These are phyloP conservation scores for Denticeps clupeoides DNA, from an alignment of 2,797 vertebrate species.

Conservation along the genomic window DNA sequence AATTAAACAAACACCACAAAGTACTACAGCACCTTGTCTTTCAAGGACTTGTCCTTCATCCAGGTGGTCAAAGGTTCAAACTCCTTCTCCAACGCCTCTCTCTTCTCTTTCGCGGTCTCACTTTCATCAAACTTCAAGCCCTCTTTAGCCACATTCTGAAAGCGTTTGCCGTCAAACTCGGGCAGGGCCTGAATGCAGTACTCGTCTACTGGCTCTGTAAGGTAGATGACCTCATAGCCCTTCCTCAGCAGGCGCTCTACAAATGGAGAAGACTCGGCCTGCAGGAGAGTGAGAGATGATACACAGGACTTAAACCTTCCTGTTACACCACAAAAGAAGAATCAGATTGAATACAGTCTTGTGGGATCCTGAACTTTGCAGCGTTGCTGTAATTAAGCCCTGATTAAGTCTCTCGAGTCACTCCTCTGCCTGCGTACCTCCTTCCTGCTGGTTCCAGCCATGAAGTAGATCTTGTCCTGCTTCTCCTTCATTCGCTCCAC, in stretches of 20 bases:
- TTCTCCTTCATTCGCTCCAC: slow-evolving; percentile 99
- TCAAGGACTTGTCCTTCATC: slow-evolving; percentile 92
- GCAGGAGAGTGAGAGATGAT: slow-evolving; percentile 1
- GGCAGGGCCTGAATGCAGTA: slow-evolving; percentile 97
- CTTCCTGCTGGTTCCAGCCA: slow-evolving; percentile 89
- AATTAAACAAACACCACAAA: background rate
- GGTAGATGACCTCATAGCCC: slow-evolving; percentile 94
- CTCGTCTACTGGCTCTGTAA: slow-evolving; percentile 95
- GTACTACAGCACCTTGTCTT: slow-evolving; percentile 70
- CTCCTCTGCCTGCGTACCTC: too few relatives aligned
- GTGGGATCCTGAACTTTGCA: too few relatives aligned
- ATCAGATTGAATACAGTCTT: too few relatives aligned
- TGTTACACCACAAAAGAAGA: too few relatives aligned
- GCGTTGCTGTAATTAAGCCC: too few relatives aligned
- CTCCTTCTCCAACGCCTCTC: slow-evolving; percentile 84
- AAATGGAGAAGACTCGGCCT: slow-evolving; percentile 94
- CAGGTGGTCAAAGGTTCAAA: slow-evolving; percentile 91
- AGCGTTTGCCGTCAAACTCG: slow-evolving; percentile 93
- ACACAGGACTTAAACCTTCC: too few relatives aligned
- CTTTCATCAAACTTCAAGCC: slow-evolving; percentile 93
- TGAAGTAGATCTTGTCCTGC: slow-evolving; percentile 97
- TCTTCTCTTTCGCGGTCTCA: slow-evolving; percentile 84
- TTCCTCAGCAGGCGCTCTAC: slow-evolving; percentile 92
- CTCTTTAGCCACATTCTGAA: slow-evolving; percentile 97
- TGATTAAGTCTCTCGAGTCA: too few relatives aligned